Base-by-base conservation (phyloP, 2,113 vertebrate genomes). In the Salminus brasiliensis region DNA sequence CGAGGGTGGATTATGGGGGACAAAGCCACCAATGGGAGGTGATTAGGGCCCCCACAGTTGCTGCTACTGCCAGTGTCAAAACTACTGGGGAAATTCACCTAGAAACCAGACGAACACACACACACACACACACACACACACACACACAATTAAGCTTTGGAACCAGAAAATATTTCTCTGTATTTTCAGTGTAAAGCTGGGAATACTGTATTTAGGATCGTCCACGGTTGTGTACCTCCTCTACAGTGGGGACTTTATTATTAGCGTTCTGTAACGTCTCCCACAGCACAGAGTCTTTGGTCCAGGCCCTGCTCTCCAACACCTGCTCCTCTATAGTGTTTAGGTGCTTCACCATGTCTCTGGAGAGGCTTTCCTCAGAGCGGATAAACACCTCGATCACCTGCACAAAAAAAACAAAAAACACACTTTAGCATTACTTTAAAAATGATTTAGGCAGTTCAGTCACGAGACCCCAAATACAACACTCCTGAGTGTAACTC, bases 301-400 rank as follows among this genome's bases (percentile, higher is more conserved):
- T 93, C 98, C 98, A 99, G 9, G 98, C 96, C 1, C 93, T 91
- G 78, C 92, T 95, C 89, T 99, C 97, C 29, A 99, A 92, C 55
- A 99, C 96, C 81, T 98, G 96, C 82, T 99, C 98, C 92, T 99
- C 98, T 0, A 98, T 95, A 82, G 91, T 94, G 85, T 99, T 99
- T 71, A 99, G 91, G 29, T 99, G 98, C 85, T 99, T 99, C 71
- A 99, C 97, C 95, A 98, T 97, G 89, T 99, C 98, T 68, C 98
- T 93, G 73, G 97, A 98, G 36, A 99, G 94, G 1, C 97, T 95
- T 3, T 99, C 97, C 87, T 99, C 98, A 1, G 97, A 95, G 0
- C 98, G 96, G 86, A 99, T 98, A 10, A 99, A 94, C 77, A 99
- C 95, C 85, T 99, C 98, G 4, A 99, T 99, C 47, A 99, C 97